phyloP scores from a whole-genome alignment of 2,888 invertebrate genomes.

The Nineta flava region DNA sequence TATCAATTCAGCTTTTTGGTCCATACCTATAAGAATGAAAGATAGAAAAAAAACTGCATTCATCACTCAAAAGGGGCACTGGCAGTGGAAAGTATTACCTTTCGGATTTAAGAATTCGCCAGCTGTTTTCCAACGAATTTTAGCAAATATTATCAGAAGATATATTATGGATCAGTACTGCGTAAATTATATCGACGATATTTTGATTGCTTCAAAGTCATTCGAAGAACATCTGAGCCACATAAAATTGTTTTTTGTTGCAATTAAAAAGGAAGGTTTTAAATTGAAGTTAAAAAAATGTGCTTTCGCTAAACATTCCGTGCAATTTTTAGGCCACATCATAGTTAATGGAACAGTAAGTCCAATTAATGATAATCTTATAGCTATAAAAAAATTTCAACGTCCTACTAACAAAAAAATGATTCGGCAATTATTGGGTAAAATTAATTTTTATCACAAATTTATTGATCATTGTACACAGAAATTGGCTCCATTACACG shows the following conservation, averaged over 20 bases:
- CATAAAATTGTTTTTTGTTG: background rate
- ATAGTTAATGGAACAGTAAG: background rate
- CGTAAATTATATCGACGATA: background rate
- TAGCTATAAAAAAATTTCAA: background rate
- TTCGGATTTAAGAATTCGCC: background rate
- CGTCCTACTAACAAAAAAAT: background rate
- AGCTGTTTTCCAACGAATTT: background rate
- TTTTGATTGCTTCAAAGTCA: background rate
- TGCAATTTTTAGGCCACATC: no score
- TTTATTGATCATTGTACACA: background rate
- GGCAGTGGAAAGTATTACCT: no score
- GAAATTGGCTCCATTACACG: background rate
- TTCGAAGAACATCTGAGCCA: background rate
- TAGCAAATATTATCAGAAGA: background rate
- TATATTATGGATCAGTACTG: background rate
- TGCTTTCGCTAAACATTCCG: background rate
- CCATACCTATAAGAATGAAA: conserved; percentile 1
- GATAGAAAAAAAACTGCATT: background rate
- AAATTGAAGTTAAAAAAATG: background rate
- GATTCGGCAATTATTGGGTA: background rate
- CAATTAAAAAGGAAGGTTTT: no score
- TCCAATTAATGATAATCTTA: background rate
- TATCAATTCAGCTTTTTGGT: conserved; percentile 16
- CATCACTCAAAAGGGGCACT: background rate
- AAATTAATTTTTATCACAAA: background rate